Evolutionary conservation across 2,797 vertebrate species (phyloP), one percentile per base, ranked within the genome.

Genomic region (Rhincodon typus): DNA sequence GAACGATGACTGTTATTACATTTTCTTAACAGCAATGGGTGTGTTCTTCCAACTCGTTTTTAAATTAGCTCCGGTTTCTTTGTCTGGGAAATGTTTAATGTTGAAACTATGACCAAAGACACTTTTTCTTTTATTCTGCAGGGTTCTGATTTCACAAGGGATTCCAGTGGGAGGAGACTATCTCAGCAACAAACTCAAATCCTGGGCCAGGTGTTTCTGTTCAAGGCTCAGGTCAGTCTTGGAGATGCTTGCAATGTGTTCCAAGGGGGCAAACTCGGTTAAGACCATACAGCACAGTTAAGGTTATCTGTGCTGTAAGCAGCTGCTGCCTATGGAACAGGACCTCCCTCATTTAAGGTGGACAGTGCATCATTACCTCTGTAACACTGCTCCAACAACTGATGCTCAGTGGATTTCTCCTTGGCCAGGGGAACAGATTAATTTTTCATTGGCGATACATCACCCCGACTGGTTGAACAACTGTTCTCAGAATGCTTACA

Each of bases 1-100:
- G 23, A 53, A 25, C 1, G 38, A 5, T 19, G 23, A 38, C 30
- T 79, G n/a, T 13, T 46, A 62, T 34, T 72, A 96, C 94, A 19
- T 96, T 79, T 2, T 96, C 95, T 96, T 53, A 34, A 70, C 27
- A n/a, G 95, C 8, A 21, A 70, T 57, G 4, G 1, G 46, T 50
- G 46, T 50, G 27, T 50, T 84, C 38, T 84, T 21, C 4, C 0
- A 46, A 21, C 15, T 17, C 42, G n/a, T 4, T 84, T 84, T 84
- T 17, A 21, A 21, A 5, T 84, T 42, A 21, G 38, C 38, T 42
- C 72, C 8, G 30, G 72, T 12, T 27, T 72, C 0, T 6, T 70
- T 70, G 25, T 70, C 70, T 72, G 27, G 7, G 6, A 8, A 3
- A 30, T 19, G n/a, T 21, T 82, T 82, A 3, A 4, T 38, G n/a